Conservation (phyloP, 1,140 invertebrate genomes). For the Drosophila busckii region DNA sequence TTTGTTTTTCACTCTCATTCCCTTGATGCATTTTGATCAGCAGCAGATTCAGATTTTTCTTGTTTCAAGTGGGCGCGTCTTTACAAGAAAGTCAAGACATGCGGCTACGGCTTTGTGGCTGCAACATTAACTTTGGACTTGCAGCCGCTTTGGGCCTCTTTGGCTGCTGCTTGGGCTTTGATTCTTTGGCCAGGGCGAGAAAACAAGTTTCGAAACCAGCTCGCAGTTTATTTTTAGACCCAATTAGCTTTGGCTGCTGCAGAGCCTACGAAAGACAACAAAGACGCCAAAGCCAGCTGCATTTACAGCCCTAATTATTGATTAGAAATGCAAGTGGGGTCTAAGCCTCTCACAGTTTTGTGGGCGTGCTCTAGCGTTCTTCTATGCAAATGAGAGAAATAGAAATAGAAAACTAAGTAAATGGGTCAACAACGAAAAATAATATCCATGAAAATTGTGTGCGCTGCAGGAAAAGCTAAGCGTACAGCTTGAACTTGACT, state of each 20-base stretch:
- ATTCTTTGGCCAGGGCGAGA: conserved; percentile 15
- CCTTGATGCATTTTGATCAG: too few relatives aligned
- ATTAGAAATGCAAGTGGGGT: conserved; percentile 50
- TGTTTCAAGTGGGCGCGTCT: conserved; percentile 22
- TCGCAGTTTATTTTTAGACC: conserved; percentile 62
- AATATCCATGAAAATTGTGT: neutral
- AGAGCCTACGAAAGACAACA: neutral
- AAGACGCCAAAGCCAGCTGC: conserved; percentile 23
- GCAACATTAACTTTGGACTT: too few relatives aligned
- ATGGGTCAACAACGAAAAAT: conserved; percentile 45
- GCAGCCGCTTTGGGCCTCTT: too few relatives aligned
- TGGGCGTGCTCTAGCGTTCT: too few relatives aligned
- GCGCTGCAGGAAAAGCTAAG: neutral
- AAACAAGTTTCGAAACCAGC: conserved; percentile 60
- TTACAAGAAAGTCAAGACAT: conserved; percentile 50
- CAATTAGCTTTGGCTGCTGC: conserved; percentile 53
- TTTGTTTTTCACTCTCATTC: conserved; percentile 62
- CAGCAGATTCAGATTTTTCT: conserved; percentile 36
- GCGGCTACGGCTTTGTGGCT: too few relatives aligned
- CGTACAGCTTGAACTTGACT: conserved; percentile 27
- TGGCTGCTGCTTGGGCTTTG: neutral
- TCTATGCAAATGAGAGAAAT: conserved; percentile 46
- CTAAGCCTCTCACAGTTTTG: too few relatives aligned
- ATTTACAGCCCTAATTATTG: conserved; percentile 61
- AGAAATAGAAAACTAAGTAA: conserved; percentile 52